These are phyloP conservation scores for Characodon lateralis DNA, from an alignment of 2,797 vertebrate species.

Conservation along the genomic window DNA sequence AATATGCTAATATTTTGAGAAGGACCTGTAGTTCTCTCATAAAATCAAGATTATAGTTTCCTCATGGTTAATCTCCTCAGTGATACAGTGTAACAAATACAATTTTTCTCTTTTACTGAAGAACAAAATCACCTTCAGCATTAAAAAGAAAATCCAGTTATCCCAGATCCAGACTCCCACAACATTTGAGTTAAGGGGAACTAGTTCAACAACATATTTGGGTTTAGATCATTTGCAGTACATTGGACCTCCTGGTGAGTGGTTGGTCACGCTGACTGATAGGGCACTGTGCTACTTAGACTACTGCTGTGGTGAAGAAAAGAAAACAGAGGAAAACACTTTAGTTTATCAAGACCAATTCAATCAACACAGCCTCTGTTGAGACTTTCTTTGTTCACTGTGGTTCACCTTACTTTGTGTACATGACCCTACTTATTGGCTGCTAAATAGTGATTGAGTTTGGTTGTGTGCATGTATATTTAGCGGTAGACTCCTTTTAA, in stretches of 20 bases:
- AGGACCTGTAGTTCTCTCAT: constrained; percentile 11
- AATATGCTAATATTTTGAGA: no score
- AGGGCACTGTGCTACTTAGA: constrained; percentile 19
- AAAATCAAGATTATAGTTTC: constrained; percentile 5
- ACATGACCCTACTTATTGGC: constrained; percentile 11
- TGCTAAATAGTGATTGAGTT: constrained; percentile 39
- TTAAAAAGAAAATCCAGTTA: constrained; percentile 12
- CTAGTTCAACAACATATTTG: constrained; percentile 29
- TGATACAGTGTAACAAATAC: constrained; percentile 19
- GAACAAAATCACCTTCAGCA: constrained; percentile 16
- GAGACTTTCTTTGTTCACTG: background rate
- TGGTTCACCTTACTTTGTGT: constrained; percentile 42
- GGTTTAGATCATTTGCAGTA: constrained; percentile 36
- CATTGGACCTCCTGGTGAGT: constrained; percentile 31
- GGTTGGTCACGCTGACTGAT: constrained; percentile 23
- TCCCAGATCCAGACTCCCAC: constrained; percentile 15
- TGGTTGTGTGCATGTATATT: constrained; percentile 17
- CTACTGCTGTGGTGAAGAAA: constrained; percentile 20
- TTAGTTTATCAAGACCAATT: constrained; percentile 52
- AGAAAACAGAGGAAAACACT: constrained; percentile 27
- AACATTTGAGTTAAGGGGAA: constrained; percentile 24
- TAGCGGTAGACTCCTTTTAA: constrained; percentile 6
- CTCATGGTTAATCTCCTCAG: constrained; percentile 20
- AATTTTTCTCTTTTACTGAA: constrained; percentile 8
- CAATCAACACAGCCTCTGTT: constrained; percentile 39